phyloP scores from a whole-genome alignment of 1,140 invertebrate species.

The Fopius arisanus region DNA sequence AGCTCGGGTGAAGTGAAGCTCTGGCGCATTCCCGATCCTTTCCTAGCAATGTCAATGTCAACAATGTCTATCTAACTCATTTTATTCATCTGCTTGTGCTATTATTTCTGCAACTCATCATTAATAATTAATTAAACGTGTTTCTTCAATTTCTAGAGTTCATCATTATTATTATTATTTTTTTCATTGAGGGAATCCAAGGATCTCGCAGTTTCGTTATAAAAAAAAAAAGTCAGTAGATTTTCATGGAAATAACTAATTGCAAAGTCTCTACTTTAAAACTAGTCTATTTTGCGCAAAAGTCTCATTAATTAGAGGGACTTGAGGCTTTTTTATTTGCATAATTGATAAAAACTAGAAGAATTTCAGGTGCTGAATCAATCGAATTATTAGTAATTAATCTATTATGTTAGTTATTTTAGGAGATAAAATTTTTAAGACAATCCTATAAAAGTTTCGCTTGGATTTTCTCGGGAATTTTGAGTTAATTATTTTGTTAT shows the following conservation, averaged over 20 bases:
- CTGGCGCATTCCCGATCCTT: constrained; percentile 64
- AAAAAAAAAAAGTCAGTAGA: too few species aligned
- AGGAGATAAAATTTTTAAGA: background rate
- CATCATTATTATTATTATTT: constrained; percentile 19
- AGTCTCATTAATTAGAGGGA: too few species aligned
- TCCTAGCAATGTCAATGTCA: constrained; percentile 62
- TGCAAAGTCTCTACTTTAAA: too few species aligned
- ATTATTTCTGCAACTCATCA: constrained; percentile 25
- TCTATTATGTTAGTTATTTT: too few species aligned
- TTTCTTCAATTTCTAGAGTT: background rate
- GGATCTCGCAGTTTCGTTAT: background rate
- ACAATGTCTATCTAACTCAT: constrained; percentile 61
- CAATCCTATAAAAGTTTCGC: background rate
- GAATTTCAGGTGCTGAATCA: too few species aligned
- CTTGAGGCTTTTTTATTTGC: too few species aligned
- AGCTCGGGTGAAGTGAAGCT: constrained; percentile 66
- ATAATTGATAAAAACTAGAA: too few species aligned
- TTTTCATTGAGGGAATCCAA: background rate
- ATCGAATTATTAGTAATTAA: too few species aligned
- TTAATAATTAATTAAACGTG: background rate
- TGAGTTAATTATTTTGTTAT: constrained; percentile 30
- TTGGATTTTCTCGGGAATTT: background rate
- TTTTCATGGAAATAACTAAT: too few species aligned
- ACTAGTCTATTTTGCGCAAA: too few species aligned
- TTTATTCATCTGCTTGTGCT: constrained; percentile 46